phyloP scores from a whole-genome alignment of 1,140 invertebrate species.

The Monochamus saltuarius region DNA sequence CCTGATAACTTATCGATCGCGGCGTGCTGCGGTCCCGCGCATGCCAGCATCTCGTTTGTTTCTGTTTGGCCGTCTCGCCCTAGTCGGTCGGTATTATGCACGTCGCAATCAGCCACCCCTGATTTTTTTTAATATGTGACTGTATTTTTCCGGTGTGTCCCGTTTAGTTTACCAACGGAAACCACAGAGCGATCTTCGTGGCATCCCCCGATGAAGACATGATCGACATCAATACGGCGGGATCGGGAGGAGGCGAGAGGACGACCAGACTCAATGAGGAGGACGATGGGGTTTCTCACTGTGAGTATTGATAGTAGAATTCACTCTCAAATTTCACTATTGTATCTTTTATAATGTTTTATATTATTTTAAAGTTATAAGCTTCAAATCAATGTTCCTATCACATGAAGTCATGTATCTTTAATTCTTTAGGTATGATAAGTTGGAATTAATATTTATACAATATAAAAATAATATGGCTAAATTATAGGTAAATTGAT shows the following conservation, averaged over 20 bases:
- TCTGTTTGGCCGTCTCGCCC: neutral
- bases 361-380: too few species aligned
- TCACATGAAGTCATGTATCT: too few species aligned
- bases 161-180: constrained; percentile 40
- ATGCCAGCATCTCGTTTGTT: constrained; percentile 2
- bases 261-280: constrained; percentile 51
- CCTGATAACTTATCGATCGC: constrained; percentile 1
- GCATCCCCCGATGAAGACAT: constrained; percentile 60
- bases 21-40: constrained; percentile 5
- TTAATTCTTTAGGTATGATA: too few species aligned
- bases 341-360: too few species aligned
- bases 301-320: constrained; percentile 38
- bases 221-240: constrained; percentile 63
- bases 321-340: too few species aligned
- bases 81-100: neutral
- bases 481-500: too few species aligned
- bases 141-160: neutral
- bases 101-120: too few species aligned
- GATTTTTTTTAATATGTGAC: too few species aligned
- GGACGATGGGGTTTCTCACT: constrained; percentile 44
- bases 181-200: constrained; percentile 45
- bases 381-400: too few species aligned
- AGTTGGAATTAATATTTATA: too few species aligned
- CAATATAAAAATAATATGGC: too few species aligned
- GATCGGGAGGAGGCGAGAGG: constrained; percentile 46